phyloP scores from a whole-genome alignment of 2,797 vertebrate genomes.

The Todus mexicanus region DNA sequence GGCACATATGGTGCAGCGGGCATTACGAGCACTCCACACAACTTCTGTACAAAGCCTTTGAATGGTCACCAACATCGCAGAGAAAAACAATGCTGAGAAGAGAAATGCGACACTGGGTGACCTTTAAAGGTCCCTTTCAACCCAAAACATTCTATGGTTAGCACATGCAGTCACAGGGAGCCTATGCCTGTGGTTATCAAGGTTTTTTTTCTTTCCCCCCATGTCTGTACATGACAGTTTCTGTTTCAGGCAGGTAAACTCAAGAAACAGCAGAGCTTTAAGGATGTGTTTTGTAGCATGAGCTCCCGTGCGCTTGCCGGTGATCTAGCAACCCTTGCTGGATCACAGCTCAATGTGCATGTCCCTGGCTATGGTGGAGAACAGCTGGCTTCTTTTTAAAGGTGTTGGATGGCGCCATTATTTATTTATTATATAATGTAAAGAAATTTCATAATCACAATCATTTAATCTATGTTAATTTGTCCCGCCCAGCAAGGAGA shows the following conservation, averaged over 20 bases:
- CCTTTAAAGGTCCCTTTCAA: not conserved
- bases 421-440: not conserved
- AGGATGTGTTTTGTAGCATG: not conserved
- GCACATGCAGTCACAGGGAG: fast-evolving
- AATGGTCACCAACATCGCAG: not conserved
- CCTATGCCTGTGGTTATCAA: not conserved
- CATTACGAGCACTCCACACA: too few species aligned
- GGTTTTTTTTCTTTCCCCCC: too few species aligned
- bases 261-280: not conserved
- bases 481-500: not conserved
- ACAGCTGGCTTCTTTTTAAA: not conserved
- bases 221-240: fast-evolving
- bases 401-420: not conserved
- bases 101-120: not conserved
- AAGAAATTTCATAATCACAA: not conserved
- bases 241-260: fast-evolving
- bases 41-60: not conserved
- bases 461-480: not conserved
- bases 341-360: fast-evolving
- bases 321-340: too few species aligned
- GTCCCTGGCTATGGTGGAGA: not conserved
- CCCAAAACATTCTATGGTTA: not conserved
- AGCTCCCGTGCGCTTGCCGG: fast-evolving
- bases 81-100: not conserved
- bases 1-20: fast-evolving